Evolutionary conservation across 2,113 vertebrate genomes (phyloP).

Genomic region (Garra rufa): DNA sequence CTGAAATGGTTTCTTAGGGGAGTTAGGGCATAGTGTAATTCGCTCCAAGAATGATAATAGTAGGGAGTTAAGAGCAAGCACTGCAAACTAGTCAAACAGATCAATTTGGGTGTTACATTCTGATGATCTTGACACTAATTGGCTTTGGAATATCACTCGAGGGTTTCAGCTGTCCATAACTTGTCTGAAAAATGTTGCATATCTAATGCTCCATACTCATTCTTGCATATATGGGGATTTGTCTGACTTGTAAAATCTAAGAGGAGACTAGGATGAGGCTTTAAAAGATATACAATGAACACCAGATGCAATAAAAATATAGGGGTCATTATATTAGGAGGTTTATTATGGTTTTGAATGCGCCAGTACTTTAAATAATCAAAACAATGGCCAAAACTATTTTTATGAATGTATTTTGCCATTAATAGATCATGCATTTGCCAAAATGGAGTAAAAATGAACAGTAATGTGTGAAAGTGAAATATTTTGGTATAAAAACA

Average conservation of each 20-base stretch:
- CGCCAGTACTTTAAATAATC: background rate
- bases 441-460: background rate
- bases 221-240: background rate
- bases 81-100: slow-evolving; percentile 14
- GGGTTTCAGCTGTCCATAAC: slow-evolving; percentile 42
- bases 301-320: slow-evolving; percentile 11
- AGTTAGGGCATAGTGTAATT: slow-evolving; percentile 44
- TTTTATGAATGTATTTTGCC: background rate
- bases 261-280: background rate
- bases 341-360: background rate
- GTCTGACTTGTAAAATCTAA: slow-evolving; percentile 14
- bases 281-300: slow-evolving; percentile 12
- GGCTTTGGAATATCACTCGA: background rate
- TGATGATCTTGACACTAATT: slow-evolving; percentile 47
- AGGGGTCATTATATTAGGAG: background rate
- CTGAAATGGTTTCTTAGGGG: slow-evolving; percentile 18
- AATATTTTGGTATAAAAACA: background rate
- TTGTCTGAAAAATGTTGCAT: slow-evolving; percentile 9
- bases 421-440: background rate
- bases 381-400: background rate
- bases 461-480: background rate
- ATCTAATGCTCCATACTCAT: background rate
- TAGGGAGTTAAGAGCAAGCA: slow-evolving; percentile 25
- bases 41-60: slow-evolving; percentile 49
- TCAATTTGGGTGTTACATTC: slow-evolving; percentile 32